phyloP scores from a whole-genome alignment of 2,113 vertebrate species.

The Leptosomus discolor region DNA sequence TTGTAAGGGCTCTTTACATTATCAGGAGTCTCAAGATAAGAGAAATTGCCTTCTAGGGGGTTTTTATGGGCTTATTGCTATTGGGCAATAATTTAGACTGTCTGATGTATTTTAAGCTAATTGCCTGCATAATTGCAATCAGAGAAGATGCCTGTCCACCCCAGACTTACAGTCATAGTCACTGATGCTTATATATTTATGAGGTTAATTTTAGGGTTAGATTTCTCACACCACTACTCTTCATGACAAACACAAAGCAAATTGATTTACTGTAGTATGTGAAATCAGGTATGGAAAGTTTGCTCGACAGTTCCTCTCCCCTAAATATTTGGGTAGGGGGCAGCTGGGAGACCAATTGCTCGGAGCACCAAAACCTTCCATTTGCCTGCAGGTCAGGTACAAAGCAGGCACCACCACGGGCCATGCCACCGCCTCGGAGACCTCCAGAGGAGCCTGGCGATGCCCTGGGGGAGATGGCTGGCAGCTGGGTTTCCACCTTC shows the following conservation, averaged over 20 bases:
- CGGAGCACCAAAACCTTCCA: not conserved
- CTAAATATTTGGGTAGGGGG: not conserved
- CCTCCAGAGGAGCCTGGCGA: not conserved
- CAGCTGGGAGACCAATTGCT: not conserved
- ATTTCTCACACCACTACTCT: not conserved
- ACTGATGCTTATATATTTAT: not conserved
- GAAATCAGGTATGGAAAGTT: not conserved
- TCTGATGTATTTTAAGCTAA: not conserved
- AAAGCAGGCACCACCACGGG: not conserved
- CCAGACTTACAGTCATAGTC: not conserved
- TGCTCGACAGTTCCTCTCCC: not conserved
- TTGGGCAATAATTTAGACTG: not conserved
- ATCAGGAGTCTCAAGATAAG: not conserved
- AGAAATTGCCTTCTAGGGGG: not conserved
- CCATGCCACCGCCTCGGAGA: rapidly evolving
- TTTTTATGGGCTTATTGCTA: not conserved
- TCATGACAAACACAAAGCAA: not conserved
- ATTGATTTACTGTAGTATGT: not conserved
- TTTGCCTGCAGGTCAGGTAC: not conserved
- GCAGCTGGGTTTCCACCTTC: not conserved
- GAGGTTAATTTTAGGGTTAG: not conserved
- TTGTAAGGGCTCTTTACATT: not conserved
- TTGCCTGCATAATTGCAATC: not conserved
- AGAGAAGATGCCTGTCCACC: not conserved
- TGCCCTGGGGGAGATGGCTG: not conserved